These are phyloP conservation scores for Kryphioiulus occultus DNA, from an alignment of 2,888 invertebrate species.

Conservation along the genomic window DNA sequence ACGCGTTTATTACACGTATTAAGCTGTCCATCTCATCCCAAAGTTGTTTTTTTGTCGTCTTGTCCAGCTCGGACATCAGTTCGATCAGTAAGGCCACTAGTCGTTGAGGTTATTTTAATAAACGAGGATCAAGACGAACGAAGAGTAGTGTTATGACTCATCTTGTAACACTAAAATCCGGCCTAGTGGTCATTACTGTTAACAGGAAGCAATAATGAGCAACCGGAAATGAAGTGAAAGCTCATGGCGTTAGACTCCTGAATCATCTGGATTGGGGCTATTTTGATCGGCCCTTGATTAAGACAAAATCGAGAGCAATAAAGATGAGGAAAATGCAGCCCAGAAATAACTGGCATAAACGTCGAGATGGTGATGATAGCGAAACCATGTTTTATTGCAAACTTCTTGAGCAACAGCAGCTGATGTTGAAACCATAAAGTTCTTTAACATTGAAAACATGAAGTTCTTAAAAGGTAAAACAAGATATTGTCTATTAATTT, in stretches of 20 bases:
- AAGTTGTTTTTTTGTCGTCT: too few species aligned
- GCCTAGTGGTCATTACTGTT: not conserved
- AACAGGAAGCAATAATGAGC: conserved; percentile 26
- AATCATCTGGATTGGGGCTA: not conserved
- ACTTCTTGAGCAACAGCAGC: not conserved
- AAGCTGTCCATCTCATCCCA: too few species aligned
- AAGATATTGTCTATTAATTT: too few species aligned
- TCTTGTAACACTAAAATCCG: not conserved
- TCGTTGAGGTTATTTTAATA: not conserved
- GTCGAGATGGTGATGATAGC: not conserved
- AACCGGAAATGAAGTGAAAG: conserved; percentile 26
- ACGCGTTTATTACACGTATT: too few species aligned
- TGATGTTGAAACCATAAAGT: not conserved
- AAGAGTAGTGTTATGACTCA: conserved; percentile 24
- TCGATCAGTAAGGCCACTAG: not conserved
- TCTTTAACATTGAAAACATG: not conserved
- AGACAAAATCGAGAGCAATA: not conserved
- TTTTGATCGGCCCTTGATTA: not conserved
- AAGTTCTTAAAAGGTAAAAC: too few species aligned
- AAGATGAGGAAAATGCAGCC: not conserved
- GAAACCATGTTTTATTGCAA: not conserved
- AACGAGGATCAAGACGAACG: conserved; percentile 30
- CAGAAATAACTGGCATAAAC: not conserved
- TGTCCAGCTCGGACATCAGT: not conserved
- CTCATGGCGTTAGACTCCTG: not conserved